A percentile compares a stretch with the other conserved stretches of the same genome.
Evolutionary conservation across 2,113 vertebrate species (phyloP).

Genomic region (Charina bottae): DNA sequence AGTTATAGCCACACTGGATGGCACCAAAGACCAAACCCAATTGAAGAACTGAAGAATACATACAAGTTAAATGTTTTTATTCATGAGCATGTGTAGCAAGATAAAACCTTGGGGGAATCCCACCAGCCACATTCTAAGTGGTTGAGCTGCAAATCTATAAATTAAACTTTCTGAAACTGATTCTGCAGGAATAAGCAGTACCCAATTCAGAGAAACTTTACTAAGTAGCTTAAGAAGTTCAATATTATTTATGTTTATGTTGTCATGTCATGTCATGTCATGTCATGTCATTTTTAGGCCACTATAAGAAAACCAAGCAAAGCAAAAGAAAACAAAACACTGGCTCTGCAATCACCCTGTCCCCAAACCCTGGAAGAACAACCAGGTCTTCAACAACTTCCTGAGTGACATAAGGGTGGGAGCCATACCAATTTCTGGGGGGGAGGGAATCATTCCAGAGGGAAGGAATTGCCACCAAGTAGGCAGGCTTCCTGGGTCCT

Average conservation of each 20-base stretch:
- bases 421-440: not conserved
- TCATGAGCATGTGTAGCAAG: not conserved
- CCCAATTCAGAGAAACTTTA: not conserved
- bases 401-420: not conserved
- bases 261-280: not conserved
- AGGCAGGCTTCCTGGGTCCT: not conserved
- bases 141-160: not conserved
- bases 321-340: not conserved
- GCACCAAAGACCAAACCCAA: not conserved
- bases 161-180: not conserved
- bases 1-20: not conserved
- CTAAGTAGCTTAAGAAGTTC: not conserved
- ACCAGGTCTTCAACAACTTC: not conserved
- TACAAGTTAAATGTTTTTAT: not conserved
- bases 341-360: not conserved
- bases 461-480: not conserved
- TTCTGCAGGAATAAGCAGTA: not conserved
- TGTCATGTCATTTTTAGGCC: not conserved
- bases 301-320: not conserved
- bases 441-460: not conserved
- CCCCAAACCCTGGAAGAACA: not conserved
- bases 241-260: not conserved
- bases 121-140: not conserved
- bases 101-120: not conserved
- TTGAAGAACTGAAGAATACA: not conserved